A percentile compares a stretch with the other conserved stretches of the same genome.
Evolutionary conservation across 2,888 invertebrate genomes (phyloP).

Genomic region (Amiota minor): DNA sequence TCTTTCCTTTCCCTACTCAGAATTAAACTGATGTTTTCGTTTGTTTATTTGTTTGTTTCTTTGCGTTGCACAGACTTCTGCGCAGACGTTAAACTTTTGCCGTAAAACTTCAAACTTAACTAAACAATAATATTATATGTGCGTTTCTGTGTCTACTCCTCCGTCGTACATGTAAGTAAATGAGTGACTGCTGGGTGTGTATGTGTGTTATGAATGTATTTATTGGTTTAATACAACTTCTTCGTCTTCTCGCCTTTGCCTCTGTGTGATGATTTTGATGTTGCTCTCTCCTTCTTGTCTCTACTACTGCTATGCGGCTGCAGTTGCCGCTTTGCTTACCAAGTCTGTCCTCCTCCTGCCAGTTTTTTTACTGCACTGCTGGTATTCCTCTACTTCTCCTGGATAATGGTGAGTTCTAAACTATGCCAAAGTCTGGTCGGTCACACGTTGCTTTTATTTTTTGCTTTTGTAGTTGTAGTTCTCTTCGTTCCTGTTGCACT

Average conservation of each 20-base stretch:
- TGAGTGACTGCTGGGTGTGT: too few species aligned
- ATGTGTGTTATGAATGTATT: too few species aligned
- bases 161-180: too few species aligned
- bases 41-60: too few species aligned
- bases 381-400: neutral
- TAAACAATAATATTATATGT: neutral
- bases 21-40: too few species aligned
- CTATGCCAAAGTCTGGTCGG: conserved; percentile 14
- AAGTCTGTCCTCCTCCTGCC: neutral
- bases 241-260: too few species aligned
- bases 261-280: conserved; percentile 7
- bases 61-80: neutral
- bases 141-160: neutral
- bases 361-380: neutral
- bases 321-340: neutral
- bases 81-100: conserved; percentile 10
- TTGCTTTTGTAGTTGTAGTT: too few species aligned
- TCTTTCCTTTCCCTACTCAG: too few species aligned
- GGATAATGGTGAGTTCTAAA: neutral
- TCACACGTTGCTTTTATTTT: neutral
- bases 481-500: conserved; percentile 9
- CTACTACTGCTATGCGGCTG: too few species aligned
- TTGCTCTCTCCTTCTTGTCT: neutral
- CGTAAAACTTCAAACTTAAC: neutral
- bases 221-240: too few species aligned